Evolutionary conservation across 2,113 vertebrate species (phyloP).

Genomic region (Phylloscopus trochilus): DNA sequence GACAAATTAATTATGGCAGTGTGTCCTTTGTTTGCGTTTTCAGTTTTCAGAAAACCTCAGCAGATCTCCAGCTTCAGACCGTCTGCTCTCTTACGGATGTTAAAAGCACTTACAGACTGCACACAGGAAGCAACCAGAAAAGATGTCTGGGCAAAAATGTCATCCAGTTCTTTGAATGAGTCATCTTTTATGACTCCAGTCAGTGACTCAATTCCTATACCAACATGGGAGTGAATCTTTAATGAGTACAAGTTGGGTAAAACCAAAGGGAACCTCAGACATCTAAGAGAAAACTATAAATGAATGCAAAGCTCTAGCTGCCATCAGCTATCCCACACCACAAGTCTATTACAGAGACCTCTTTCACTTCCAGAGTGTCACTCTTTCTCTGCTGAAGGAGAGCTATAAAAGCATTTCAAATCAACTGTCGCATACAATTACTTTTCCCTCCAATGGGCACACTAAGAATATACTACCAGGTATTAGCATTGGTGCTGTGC

Average conservation of each 20-base stretch:
- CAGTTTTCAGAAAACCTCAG: background rate
- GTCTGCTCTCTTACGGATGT: background rate
- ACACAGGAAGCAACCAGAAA: constrained; percentile 25
- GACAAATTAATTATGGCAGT: background rate
- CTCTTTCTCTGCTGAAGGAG: background rate
- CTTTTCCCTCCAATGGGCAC: background rate
- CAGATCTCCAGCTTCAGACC: background rate
- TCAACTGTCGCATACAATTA: background rate
- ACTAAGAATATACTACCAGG: background rate
- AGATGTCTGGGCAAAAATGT: constrained; percentile 27
- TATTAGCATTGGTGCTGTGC: background rate
- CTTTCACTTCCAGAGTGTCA: background rate
- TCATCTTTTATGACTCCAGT: constrained; percentile 28
- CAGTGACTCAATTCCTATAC: constrained; percentile 58
- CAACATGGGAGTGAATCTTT: background rate
- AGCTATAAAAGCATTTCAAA: background rate
- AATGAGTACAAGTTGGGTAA: background rate
- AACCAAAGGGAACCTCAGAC: background rate
- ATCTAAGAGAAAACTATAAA: background rate
- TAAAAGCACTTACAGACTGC: constrained; percentile 10
- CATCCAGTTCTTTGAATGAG: constrained; percentile 34
- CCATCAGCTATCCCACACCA: background rate
- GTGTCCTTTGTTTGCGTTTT: background rate
- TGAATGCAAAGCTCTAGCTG: background rate
- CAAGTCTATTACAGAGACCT: background rate